Conservation (phyloP, 2,888 invertebrate genomes). For the Octonoba sinensis region DNA sequence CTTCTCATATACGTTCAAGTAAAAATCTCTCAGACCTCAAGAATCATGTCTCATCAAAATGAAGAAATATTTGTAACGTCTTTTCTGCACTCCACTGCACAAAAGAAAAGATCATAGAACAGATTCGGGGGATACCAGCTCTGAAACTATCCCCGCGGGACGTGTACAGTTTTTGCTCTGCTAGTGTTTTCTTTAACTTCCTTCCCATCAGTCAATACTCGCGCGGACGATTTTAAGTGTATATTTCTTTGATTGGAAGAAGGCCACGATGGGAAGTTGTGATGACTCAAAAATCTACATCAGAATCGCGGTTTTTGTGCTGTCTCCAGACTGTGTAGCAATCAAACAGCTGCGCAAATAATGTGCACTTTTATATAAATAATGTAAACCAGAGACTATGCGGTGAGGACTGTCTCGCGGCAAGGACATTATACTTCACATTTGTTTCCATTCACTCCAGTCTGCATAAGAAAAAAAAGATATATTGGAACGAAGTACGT, state of each 20-base stretch:
- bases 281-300: slow-evolving; percentile 54
- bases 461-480: slow-evolving; percentile 17
- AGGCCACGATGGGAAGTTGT: slow-evolving; percentile 36
- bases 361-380: slow-evolving; percentile 61
- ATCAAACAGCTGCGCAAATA: slow-evolving; percentile 17
- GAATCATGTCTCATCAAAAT: slow-evolving; percentile 53
- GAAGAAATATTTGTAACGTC: slow-evolving; percentile 24
- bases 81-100: slow-evolving; percentile 57
- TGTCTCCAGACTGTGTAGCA: slow-evolving; percentile 48
- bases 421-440: slow-evolving; percentile 22
- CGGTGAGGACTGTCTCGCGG: slow-evolving; percentile 2
- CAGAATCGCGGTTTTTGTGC: slow-evolving; percentile 36
- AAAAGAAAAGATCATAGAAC: slow-evolving; percentile 19
- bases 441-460: slow-evolving; percentile 39
- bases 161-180: slow-evolving; percentile 51
- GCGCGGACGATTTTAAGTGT: slow-evolving; percentile 60
- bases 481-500: background rate
- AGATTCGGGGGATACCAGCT: background rate
- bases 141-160: background rate
- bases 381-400: too few relatives aligned
- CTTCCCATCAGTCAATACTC: slow-evolving; percentile 23
- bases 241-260: slow-evolving; percentile 48
- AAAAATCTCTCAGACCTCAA: slow-evolving; percentile 58
- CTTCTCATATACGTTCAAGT: slow-evolving; percentile 58
- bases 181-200: slow-evolving; percentile 36